Evolutionary conservation across 2,113 vertebrate genomes (phyloP).

Genomic region (Notothenia rossii): DNA sequence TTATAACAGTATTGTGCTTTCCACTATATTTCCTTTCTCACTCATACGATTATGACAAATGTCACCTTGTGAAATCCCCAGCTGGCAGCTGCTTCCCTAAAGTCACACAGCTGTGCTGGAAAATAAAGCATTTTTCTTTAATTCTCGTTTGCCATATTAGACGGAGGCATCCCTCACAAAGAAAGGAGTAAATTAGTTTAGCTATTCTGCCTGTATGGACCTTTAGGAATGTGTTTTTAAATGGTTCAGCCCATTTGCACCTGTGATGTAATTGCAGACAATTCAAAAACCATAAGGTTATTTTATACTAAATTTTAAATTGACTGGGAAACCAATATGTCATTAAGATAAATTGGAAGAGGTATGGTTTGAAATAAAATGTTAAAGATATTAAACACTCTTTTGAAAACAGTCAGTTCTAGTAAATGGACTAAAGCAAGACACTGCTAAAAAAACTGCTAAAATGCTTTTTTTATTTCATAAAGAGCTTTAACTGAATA

Average conservation of each 20-base stretch:
- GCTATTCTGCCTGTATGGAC: neutral
- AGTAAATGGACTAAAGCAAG: too few relatives aligned
- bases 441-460: too few relatives aligned
- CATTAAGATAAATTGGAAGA: neutral
- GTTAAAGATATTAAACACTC: neutral
- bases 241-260: neutral
- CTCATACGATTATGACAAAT: constrained; percentile 54
- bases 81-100: constrained; percentile 39
- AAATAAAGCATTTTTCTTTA: constrained; percentile 1
- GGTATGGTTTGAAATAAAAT: neutral
- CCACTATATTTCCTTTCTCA: neutral
- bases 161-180: constrained; percentile 7
- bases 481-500: constrained; percentile 27
- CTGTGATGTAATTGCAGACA: neutral
- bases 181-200: neutral
- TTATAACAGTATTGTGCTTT: constrained; percentile 16
- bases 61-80: constrained; percentile 64
- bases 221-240: neutral
- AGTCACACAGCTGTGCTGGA: constrained; percentile 51
- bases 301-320: neutral
- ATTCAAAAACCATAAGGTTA: neutral
- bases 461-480: constrained; percentile 24
- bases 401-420: too few relatives aligned
- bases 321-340: neutral
- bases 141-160: constrained; percentile 8